These are phyloP conservation scores for Sarcophaga bullata DNA, from an alignment of 1,140 invertebrate genomes.

Conservation along the genomic window DNA sequence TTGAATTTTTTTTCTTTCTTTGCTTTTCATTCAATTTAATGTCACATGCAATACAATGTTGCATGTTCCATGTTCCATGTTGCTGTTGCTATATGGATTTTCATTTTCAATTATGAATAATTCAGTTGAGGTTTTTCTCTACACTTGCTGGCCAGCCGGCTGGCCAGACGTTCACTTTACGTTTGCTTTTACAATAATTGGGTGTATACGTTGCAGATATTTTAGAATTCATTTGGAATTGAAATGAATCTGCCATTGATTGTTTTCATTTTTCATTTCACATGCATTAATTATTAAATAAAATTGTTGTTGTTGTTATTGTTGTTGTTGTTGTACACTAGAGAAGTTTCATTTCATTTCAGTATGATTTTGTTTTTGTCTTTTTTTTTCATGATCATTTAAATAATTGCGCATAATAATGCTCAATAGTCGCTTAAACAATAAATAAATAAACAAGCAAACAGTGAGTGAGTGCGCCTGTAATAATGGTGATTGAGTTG, in stretches of 20 bases:
- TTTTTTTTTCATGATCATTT: neutral
- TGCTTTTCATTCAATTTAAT: too few relatives aligned
- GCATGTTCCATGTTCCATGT: neutral
- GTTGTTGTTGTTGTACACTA: too few relatives aligned
- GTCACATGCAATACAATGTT: too few relatives aligned
- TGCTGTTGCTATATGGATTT: constrained; percentile 25
- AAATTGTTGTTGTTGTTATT: too few relatives aligned
- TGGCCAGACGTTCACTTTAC: neutral
- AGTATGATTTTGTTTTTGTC: neutral
- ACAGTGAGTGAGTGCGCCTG: neutral
- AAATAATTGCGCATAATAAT: constrained; percentile 1
- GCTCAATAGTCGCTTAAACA: too few relatives aligned
- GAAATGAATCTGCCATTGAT: constrained; percentile 15
- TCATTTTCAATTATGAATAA: constrained; percentile 38
- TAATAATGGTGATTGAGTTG: neutral
- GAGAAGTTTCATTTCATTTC: neutral
- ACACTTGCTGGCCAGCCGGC: neutral
- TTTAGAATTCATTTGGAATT: constrained; percentile 16
- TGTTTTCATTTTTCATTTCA: constrained; percentile 19
- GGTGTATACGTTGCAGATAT: neutral
- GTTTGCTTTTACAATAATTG: neutral
- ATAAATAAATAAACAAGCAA: neutral
- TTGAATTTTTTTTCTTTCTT: neutral
- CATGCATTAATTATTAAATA: constrained; percentile 1
- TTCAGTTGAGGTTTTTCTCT: constrained; percentile 28